Base-by-base conservation (phyloP, 2,113 vertebrate species). In the Stictonetta naevosa region DNA sequence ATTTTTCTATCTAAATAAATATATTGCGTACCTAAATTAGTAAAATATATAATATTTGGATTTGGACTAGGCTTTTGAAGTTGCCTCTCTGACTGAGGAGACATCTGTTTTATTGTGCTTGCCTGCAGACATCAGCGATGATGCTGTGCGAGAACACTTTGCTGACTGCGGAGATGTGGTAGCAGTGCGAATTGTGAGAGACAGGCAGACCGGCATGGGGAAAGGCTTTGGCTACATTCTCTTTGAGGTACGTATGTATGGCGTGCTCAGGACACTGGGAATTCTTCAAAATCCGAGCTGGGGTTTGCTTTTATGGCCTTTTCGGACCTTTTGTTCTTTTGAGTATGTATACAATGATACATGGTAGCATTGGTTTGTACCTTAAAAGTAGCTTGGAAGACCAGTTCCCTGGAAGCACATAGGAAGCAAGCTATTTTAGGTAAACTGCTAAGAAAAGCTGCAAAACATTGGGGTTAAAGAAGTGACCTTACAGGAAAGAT, bases 181-280 rank as follows among this genome's bases (percentile, higher is more conserved):
- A 69, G 98, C 96, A 0, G 99, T 99, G 48, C 98, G 99, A 13
- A 91, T 99, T 44, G 98, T 99, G 82, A 98, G 99, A 62, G 99
- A 99, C 97, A 93, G 91, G 8, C 96, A 90, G 13, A 98, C 99
- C 0, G 99, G 99, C 34, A 40, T 98, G 12, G 99, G 99, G 3
- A 99, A 99, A 90, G 99, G 99, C n/a, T 99, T 99, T 1, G 99
- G 99, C 74, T 99, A 99, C 2, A 86, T 99, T 73, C 98, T 99
- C 34, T 99, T 99, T 60, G 97, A 99, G 98, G 99, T 99, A 87
- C 0, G 92, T 69, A 10, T 53, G 38, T 20, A 12, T 4, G 8
- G 9, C 2, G 1, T 17, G 3, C 48, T 52, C 42, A 6, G 68
- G 18, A 25, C 34, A 2, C 6, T 0, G 13, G 67, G 21, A 14